Base-by-base conservation (phyloP, 2,888 invertebrate genomes). In the Dolichomitus sp. region DNA sequence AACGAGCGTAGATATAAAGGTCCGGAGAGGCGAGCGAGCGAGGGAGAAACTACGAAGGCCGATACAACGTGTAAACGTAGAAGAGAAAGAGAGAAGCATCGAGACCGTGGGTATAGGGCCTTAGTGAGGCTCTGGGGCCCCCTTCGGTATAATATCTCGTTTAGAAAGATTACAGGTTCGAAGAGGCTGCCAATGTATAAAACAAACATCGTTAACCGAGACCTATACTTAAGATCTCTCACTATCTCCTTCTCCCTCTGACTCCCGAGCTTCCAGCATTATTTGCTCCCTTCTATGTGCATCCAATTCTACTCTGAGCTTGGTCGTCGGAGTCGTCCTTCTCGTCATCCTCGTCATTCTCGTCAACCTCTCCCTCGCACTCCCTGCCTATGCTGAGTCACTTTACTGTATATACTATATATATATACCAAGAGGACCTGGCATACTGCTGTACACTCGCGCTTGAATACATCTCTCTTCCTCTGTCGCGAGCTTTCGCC, bases 141-240 rank as follows among this genome's bases (percentile, higher is more conserved):
- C 50, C 63, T 7, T 50, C 76, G 74, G 83, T 86, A 93, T 93
- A 93, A 93, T 93, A 93, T 93, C 93, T 93, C 93, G 93, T 93
- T 93, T 93, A 93, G 93, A 93, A 93, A 93, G 92, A 93, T 93
- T 93, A 93, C 93, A 93, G 93, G 93, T 93, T 93, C 91, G 93
- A 93, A 92, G 91, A 91, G 91, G 90, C 92, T 93, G 92, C 93
- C 93, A 93, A 93, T 93, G 93, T 93, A 93, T 93, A 93, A 93
- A 93, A 93, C 93, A 93, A 93, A 93, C 93, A 93, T 93, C 93
- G 93, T 93, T 93, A 93, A 93, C 91, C 90, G 89, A 92, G 89
- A 90, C 93, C 93, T 92, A 91, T 93, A 92, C 93, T 93, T 93
- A 93, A 89, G 85, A 84, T 85, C 86, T 85, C 82, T 83, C 81